Percentiles rank a stretch among this genome's conserved stretches.
phyloP scores from a whole-genome alignment of 2,888 invertebrate genomes.

The Bruchidius siliquastri region DNA sequence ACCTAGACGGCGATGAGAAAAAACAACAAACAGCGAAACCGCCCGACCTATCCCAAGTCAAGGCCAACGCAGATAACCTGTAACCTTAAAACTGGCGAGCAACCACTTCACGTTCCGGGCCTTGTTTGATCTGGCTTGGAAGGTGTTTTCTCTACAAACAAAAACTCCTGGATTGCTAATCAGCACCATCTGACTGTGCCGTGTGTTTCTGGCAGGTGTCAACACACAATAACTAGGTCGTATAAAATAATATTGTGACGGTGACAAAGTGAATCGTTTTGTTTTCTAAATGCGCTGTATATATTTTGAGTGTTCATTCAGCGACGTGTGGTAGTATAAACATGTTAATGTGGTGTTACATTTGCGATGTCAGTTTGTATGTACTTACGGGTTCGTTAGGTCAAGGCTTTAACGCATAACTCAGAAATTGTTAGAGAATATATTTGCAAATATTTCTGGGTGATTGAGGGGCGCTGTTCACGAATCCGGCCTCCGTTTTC shows the following conservation, averaged over 20 bases:
- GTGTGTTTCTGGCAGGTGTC: conserved; percentile 2
- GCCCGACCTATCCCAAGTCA: conserved; percentile 6
- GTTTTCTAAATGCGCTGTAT: not conserved
- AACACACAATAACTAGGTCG: not conserved
- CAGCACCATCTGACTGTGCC: not conserved
- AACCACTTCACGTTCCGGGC: not conserved
- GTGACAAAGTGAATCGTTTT: not conserved
- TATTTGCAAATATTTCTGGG: no score
- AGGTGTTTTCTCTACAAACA: conserved; percentile 45
- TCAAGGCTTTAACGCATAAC: no score
- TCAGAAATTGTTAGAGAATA: no score
- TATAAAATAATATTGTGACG: not conserved
- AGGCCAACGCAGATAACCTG: not conserved
- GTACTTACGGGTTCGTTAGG: no score
- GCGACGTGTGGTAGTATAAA: not conserved
- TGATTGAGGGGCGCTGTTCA: no score
- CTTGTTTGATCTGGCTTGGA: conserved; percentile 44
- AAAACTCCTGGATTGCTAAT: conserved; percentile 10
- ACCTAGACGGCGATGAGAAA: not conserved
- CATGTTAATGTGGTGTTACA: not conserved
- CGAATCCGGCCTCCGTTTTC: no score
- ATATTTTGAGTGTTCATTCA: not conserved
- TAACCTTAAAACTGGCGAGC: not conserved
- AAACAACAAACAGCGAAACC: not conserved
- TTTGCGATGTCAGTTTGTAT: not conserved